Base-by-base conservation (phyloP, 1,140 invertebrate species). In the Drosophila tristis region DNA sequence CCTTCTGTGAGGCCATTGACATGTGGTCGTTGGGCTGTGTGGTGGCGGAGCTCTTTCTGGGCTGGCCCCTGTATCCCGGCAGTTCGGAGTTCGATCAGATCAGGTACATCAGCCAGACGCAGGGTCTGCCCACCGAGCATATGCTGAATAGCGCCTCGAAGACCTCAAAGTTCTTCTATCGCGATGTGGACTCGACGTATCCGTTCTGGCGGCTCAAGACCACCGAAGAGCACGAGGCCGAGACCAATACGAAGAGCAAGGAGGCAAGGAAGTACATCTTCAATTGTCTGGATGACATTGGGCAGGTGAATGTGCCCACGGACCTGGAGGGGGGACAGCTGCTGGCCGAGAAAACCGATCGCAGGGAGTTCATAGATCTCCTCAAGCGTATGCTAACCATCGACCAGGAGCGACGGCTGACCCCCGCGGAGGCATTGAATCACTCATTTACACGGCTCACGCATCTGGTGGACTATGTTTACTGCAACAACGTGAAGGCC, bases 11-110 rank as follows among this genome's bases (percentile, higher is more conserved):
- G 93, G 98, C 98, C 4, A 99, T 99, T 80, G 99, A 99, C 93
- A 99, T 99, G 98, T 99, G 99, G 99, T 99, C 98, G 0, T 94
- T 99, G 59, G 99, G 99, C 23, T 99, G 99, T 93, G 99, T 99
- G 57, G 99, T 99, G 20, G 99, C 99, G 2, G 99, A 99, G 92
- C 94, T 99, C 53, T 99, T 99, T 93, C 94, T 99, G 15, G 99
- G 99, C 63, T 99, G 99, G 99, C 99, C 99, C 15, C 94, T 99
- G 2, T 99, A 99, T 93, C 99, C 99, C 0, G 99, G 99, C 53
- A 99, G 98, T 26, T 99, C 98, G 2, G 99, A 99, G 93, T 99
- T 99, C 93, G 99, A 99, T 93, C 99, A 99, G 93, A 99, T 99
- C 85, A 94, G 99, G 43, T 95, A 97, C 93, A 95, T 95, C 91